These are phyloP conservation scores for Pherbina coryleti DNA, from an alignment of 2,888 invertebrate genomes.

Conservation along the genomic window DNA sequence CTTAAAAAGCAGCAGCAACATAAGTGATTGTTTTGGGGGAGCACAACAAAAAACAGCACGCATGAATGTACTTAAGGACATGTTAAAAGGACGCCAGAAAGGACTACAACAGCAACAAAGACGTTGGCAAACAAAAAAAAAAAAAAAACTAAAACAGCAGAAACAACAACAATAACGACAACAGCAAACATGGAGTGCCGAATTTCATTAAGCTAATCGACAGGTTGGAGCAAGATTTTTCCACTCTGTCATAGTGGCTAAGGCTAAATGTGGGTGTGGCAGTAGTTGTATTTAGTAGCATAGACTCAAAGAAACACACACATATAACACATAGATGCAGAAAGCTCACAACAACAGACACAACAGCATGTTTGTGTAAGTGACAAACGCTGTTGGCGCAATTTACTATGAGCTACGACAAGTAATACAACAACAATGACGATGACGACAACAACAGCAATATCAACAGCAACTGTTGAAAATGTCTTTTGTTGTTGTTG, in stretches of 20 bases:
- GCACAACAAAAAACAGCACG: neutral
- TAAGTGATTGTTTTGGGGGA: neutral
- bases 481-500: neutral
- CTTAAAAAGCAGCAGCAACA: neutral
- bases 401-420: neutral
- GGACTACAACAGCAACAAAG: neutral
- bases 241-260: neutral
- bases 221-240: neutral
- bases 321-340: neutral
- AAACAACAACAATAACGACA: constrained; percentile 3
- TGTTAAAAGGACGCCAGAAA: neutral
- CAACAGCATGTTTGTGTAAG: constrained; percentile 46
- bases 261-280: too few species aligned
- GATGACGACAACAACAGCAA: constrained; percentile 13
- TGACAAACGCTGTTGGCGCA: constrained; percentile 14
- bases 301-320: too few species aligned
- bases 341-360: constrained; percentile 36
- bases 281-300: too few species aligned
- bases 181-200: neutral
- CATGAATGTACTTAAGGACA: neutral
- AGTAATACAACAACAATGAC: neutral
- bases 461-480: constrained; percentile 25
- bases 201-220: constrained; percentile 39
- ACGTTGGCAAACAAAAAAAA: neutral
- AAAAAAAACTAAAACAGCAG: neutral